Conservation (phyloP, 2,888 invertebrate species). For the Penaeus monodon region DNA sequence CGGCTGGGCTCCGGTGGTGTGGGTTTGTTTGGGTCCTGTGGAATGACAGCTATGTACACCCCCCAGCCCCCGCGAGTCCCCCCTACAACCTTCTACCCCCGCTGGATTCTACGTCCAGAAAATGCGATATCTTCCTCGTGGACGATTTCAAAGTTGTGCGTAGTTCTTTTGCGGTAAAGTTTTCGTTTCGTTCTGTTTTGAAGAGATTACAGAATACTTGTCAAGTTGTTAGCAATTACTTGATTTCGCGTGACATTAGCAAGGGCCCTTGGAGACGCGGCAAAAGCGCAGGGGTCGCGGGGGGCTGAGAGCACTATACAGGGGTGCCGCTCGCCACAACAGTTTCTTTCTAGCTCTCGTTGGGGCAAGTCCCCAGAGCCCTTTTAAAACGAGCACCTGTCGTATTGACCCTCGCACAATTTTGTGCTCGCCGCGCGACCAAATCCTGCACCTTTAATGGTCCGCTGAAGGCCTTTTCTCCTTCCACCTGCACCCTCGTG, state of each 20-base stretch:
- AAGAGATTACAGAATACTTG: background rate
- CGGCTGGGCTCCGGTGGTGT: conserved; percentile 5
- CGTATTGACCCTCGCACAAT: background rate
- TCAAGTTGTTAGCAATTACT: background rate
- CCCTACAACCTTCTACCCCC: background rate
- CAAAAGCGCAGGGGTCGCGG: conserved; percentile 10
- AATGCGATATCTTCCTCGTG: background rate
- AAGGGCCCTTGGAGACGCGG: conserved; percentile 35
- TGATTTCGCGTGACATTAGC: conserved; percentile 18
- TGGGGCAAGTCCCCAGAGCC: background rate
- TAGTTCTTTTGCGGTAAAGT: too few relatives aligned
- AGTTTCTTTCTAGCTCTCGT: conserved; percentile 36
- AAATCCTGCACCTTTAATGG: too few relatives aligned
- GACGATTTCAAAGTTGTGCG: too few relatives aligned
- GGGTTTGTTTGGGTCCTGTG: conserved; percentile 43
- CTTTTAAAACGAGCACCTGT: background rate
- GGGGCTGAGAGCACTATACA: conserved; percentile 25
- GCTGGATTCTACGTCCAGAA: conserved; percentile 22
- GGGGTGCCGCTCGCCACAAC: conserved; percentile 12
- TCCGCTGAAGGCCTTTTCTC: conserved; percentile 24
- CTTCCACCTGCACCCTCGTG: conserved; percentile 13
- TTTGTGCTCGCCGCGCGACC: background rate
- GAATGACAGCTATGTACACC: conserved; percentile 42
- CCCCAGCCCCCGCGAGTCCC: background rate
- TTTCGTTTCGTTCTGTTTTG: background rate